A percentile compares a stretch with the other conserved stretches of the same genome.
Evolutionary conservation across 2,888 invertebrate species (phyloP).

Genomic region (Sesamia inferens): DNA sequence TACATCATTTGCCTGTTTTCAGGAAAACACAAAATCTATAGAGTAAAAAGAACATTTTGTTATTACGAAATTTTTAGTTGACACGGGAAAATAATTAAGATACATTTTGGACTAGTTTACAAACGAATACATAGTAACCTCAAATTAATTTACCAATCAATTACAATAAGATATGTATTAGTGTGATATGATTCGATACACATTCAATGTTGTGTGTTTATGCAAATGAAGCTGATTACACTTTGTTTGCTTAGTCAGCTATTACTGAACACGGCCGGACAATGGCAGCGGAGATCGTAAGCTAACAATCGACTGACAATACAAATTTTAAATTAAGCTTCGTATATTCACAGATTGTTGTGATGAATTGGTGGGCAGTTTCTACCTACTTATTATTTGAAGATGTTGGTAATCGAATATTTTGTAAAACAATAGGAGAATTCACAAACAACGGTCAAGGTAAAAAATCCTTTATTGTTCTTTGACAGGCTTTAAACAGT

Average conservation of each 20-base stretch:
- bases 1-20: constrained; percentile 2
- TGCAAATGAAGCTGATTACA: constrained; percentile 76
- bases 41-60: neutral
- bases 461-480: neutral
- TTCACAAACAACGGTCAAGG: neutral
- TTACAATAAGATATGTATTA: constrained; percentile 51
- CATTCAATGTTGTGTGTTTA: constrained; percentile 71
- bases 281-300: constrained; percentile 48
- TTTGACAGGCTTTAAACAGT: neutral
- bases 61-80: constrained; percentile 14
- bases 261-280: constrained; percentile 60
- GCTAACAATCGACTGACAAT: constrained; percentile 55
- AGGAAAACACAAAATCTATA: constrained; percentile 4
- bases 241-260: constrained; percentile 74
- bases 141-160: constrained; percentile 31
- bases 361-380: constrained; percentile 26
- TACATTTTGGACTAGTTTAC: neutral
- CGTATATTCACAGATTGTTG: constrained; percentile 17
- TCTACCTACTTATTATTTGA: constrained; percentile 16
- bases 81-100: constrained; percentile 18
- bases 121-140: constrained; percentile 19
- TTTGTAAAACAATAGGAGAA: constrained; percentile 1
- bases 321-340: constrained; percentile 50
- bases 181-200: constrained; percentile 71
- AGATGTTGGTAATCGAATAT: constrained; percentile 1